phyloP scores from a whole-genome alignment of 2,113 vertebrate species.

The Piprites chloris region DNA sequence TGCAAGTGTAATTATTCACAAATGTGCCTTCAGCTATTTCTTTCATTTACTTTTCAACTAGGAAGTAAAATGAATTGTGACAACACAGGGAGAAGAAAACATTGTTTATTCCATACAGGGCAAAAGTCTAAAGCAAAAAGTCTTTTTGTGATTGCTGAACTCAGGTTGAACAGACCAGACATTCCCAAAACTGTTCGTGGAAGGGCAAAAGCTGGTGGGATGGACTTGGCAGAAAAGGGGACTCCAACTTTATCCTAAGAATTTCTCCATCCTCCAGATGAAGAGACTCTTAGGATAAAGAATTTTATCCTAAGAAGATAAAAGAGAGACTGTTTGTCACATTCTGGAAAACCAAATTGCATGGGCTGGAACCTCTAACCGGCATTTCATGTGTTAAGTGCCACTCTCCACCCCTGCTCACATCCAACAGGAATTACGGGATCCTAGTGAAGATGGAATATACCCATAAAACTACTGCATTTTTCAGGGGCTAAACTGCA shows the following conservation, averaged over 20 bases:
- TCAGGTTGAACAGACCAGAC: not conserved
- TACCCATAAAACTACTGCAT: not conserved
- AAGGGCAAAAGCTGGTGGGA: not conserved
- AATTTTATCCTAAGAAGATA: no score
- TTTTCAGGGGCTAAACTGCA: conserved; percentile 20
- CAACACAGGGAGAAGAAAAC: not conserved
- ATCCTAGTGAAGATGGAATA: not conserved
- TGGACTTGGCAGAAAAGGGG: not conserved
- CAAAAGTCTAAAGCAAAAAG: not conserved
- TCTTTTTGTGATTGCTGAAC: not conserved
- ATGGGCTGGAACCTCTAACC: not conserved
- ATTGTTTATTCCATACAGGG: not conserved
- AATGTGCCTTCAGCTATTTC: conserved; percentile 46
- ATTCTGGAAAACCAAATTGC: not conserved
- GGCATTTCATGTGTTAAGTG: not conserved
- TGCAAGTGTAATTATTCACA: conserved; percentile 58
- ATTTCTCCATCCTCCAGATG: not conserved
- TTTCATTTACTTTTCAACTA: conserved; percentile 43
- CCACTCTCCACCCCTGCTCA: not conserved
- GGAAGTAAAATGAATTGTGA: conserved; percentile 40
- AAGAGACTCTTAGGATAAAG: not conserved
- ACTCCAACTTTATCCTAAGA: not conserved
- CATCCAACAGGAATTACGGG: not conserved
- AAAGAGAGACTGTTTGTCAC: not conserved
- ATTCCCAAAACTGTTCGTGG: not conserved